phyloP scores from a whole-genome alignment of 2,888 invertebrate species.

The Lasioglossum villosulum region DNA sequence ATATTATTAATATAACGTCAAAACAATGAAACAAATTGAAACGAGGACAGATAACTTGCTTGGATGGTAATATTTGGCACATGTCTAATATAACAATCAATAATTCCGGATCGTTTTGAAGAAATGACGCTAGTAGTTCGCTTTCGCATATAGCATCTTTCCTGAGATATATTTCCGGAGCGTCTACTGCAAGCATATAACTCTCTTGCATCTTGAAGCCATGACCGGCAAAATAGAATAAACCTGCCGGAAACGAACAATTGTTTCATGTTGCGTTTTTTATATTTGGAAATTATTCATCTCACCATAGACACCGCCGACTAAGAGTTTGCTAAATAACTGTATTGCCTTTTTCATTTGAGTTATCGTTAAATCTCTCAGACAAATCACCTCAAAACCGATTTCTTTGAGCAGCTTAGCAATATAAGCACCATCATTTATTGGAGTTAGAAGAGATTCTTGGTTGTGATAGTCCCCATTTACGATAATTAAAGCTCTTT shows the following conservation, averaged over 20 bases:
- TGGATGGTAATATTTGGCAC: conserved; percentile 81
- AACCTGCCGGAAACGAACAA: conserved; percentile 66
- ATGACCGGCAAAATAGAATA: conserved; percentile 83
- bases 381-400: conserved; percentile 79
- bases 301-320: conserved; percentile 80
- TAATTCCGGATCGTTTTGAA: conserved; percentile 77
- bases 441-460: conserved; percentile 74
- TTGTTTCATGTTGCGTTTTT: not conserved
- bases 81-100: conserved; percentile 81
- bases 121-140: conserved; percentile 75
- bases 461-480: conserved; percentile 78
- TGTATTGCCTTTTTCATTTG: conserved; percentile 81
- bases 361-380: conserved; percentile 76
- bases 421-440: conserved; percentile 78
- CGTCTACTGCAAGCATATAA: conserved; percentile 81
- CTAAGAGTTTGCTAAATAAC: conserved; percentile 75
- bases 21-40: not conserved
- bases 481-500: conserved; percentile 80
- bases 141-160: conserved; percentile 79
- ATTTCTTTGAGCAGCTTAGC: conserved; percentile 75
- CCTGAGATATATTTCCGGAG: conserved; percentile 75
- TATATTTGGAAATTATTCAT: not conserved
- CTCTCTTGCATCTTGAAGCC: conserved; percentile 82
- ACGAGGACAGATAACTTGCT: conserved; percentile 63
- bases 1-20: not conserved